Evolutionary conservation across 2,888 invertebrate genomes (phyloP), one percentile per base, ranked within the genome.

Genomic region (Nycteola revayana): DNA sequence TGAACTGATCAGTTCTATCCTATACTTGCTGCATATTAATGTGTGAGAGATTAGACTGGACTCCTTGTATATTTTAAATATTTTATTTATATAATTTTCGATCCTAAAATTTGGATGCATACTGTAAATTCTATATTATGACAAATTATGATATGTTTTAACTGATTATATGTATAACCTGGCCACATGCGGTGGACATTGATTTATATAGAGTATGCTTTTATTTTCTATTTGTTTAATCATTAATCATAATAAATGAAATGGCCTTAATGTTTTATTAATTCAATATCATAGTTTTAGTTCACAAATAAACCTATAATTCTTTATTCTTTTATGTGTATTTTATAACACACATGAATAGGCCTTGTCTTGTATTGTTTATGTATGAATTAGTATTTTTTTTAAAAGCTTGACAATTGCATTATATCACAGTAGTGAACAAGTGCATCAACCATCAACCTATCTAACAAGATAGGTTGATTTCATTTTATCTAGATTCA

Each of bases 201-300:
- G 29, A 47, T 51, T 51, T 51, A 44, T 56, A 50, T 44, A 49
- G 32, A 57, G 31, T 51, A 54, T 48, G 57, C 54, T 73, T 72
- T 66, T 69, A 68, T 69, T 70, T 55, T 69, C 25, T 49, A 58
- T 67, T 65, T 69, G 64, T 69, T 72, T 64, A 69, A 66, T 60
- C 55, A 59, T 47, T 63, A 70, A 63, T 66, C 65, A 52, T 58
- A 72, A 62, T 71, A 73, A 70, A 74, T 58, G 50, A 64, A 65
- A 54, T 60, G 42, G 43, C 49, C 59, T 57, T 54, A 58, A 54
- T 48, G 42, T 42, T 36, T 28, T 30, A 14, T 14, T 14, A 14
- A 14, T 14, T 14, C 14, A 14, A 14, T 14, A 3, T 3, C 14
- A 14, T 14, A 14, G 14, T 14, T 14, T 14, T 14, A 14, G 14